Conservation (phyloP, 2,797 vertebrate genomes). For the Heteromormyrus szaboi region DNA sequence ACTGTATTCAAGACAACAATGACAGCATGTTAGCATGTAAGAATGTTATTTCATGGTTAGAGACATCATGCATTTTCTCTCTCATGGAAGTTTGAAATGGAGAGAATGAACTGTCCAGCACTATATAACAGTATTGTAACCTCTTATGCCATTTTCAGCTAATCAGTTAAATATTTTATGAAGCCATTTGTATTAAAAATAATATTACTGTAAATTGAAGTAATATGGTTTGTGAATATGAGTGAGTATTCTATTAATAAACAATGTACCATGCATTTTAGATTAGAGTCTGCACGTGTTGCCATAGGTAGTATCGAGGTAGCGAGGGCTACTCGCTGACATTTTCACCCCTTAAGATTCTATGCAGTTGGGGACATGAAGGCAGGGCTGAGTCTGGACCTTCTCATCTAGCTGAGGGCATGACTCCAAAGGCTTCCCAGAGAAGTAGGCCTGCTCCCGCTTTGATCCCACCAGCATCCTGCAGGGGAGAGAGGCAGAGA, state of each 20-base stretch:
- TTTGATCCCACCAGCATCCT: neutral
- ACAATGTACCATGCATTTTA: neutral
- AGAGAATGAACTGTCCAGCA: neutral
- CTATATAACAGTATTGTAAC: neutral
- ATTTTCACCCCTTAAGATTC: neutral
- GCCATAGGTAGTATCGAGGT: neutral
- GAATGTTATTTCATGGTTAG: neutral
- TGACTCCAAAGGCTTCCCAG: neutral
- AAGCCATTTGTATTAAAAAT: neutral
- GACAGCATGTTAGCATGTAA: neutral
- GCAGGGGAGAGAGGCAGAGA: neutral
- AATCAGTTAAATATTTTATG: neutral
- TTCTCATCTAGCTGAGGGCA: neutral
- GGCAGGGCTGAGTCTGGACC: neutral
- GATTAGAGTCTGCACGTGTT: neutral
- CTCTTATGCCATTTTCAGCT: neutral
- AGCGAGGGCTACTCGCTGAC: neutral
- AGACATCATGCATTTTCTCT: neutral
- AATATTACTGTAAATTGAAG: neutral
- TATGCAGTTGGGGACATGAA: conserved; percentile 8
- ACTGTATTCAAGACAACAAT: neutral
- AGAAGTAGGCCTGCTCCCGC: neutral
- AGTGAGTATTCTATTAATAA: neutral
- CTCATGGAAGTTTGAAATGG: neutral
- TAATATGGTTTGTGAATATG: neutral